A percentile compares a stretch with the other conserved stretches of the same genome.
Conservation (phyloP, 1,140 invertebrate species). For the Metopolophium dirhodum region DNA sequence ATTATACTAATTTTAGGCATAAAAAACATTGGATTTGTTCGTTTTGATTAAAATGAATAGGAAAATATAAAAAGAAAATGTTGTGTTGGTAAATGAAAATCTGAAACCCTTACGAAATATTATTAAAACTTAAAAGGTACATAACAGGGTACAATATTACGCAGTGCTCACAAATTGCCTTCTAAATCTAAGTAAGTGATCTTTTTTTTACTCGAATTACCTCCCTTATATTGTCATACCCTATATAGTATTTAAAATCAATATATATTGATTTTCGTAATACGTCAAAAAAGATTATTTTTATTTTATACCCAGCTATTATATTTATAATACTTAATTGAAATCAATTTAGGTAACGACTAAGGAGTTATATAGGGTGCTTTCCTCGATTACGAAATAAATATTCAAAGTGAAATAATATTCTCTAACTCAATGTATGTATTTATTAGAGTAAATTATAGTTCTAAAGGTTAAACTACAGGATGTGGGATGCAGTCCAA, state of each 20-base stretch:
- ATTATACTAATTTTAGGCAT: neutral
- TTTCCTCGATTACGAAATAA: neutral
- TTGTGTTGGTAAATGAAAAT: neutral
- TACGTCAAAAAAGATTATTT: neutral
- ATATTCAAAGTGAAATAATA: too few species aligned
- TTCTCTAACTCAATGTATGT: neutral
- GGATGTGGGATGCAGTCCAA: too few species aligned
- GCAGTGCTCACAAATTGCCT: neutral
- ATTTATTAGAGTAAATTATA: neutral
- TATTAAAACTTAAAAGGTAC: neutral
- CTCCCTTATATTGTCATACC: neutral
- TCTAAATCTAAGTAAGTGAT: too few species aligned
- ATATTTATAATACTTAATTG: neutral
- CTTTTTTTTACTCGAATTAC: too few species aligned
- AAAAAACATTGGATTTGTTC: neutral
- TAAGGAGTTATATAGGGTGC: neutral
- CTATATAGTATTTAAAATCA: neutral
- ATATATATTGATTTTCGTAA: neutral
- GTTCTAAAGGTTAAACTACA: too few species aligned
- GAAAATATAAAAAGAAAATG: neutral
- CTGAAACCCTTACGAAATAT: neutral
- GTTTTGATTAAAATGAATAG: neutral
- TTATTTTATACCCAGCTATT: neutral
- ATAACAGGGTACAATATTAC: too few species aligned
- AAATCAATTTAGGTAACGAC: neutral